Evolutionary conservation across 2,797 vertebrate genomes (phyloP).

Genomic region (Hephaestus fuliginosus): DNA sequence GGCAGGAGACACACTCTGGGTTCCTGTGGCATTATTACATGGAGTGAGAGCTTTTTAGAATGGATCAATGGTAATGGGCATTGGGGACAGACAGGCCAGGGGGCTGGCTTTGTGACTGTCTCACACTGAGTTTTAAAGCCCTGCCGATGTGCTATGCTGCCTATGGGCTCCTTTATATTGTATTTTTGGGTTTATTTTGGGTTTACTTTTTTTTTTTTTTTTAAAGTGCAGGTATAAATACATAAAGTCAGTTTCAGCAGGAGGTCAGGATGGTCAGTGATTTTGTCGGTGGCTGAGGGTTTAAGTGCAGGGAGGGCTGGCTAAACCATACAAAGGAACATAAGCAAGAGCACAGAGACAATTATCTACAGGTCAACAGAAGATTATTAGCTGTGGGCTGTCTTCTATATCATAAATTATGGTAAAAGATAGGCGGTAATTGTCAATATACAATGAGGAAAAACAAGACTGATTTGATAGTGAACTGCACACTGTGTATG

Average conservation of each 20-base stretch:
- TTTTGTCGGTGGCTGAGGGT: slow-evolving; percentile 6
- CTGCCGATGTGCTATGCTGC: background rate
- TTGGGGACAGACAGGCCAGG: slow-evolving; percentile 23
- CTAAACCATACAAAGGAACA: background rate
- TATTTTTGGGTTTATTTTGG: background rate
- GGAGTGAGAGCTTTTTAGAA: slow-evolving; percentile 41
- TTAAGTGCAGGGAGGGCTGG: background rate
- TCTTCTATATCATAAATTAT: background rate
- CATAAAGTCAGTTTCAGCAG: background rate
- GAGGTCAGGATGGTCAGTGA: background rate
- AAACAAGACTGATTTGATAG: background rate
- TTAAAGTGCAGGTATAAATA: slow-evolving; percentile 1
- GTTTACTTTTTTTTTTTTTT: background rate
- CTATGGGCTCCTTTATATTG: background rate
- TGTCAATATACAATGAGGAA: background rate
- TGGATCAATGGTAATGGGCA: slow-evolving; percentile 45
- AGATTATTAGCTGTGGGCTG: background rate
- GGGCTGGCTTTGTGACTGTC: slow-evolving; percentile 13
- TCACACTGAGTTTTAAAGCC: slow-evolving; percentile 24
- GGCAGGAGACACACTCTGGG: slow-evolving; percentile 25
- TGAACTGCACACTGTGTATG: background rate
- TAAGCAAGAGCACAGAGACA: background rate
- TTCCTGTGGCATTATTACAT: slow-evolving; percentile 30
- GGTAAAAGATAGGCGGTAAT: background rate
- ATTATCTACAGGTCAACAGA: background rate